Base-by-base conservation (phyloP, 2,888 invertebrate species). In the Temnothorax rugatulus region DNA sequence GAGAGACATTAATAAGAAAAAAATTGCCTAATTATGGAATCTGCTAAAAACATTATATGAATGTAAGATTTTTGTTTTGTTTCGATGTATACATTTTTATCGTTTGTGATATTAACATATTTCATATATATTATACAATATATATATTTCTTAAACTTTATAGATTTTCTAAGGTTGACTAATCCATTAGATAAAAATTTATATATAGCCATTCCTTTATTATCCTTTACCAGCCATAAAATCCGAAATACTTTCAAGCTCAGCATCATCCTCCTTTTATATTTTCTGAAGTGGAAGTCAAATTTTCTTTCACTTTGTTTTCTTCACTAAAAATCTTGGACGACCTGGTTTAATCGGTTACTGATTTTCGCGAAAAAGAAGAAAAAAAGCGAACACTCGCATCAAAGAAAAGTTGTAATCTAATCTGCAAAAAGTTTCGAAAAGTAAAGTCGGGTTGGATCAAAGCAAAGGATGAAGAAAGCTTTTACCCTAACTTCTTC, bases 351-450 rank as follows among this genome's bases (percentile, higher is more conserved):
- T 38, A 76, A 76, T 76, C 64, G 41, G n/a, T 54, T 25, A 68
- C 52, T 54, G 57, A 21, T 77, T 77, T 77, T 77, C 0, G 15
- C 29, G 15, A 44, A 68, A 69, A 25, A 54, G n/a, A 29, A 34
- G 34, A 7, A 64, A 25, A n/a, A 63, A 50, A 54, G 41, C 2
- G 29, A 11, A 68, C 18, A 63, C 3, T 44, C 8, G 1, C 18
- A 44, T 57, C 68, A 77, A 77, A 77, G 69, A 57, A 15, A 68
- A 44, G 29, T 77, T 68, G 57, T 77, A 77, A 77, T 69, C 69
- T 57, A 69, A 68, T 77, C 68, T 57, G n/a, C 38, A 68, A 77
- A 77, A 77, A 77, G 44, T 77, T 68, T 44, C 68, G 44, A n/a
- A 64, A 68, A 77, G 68, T 29, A 25, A 77, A 15, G 44, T 68